Evolutionary conservation across 2,888 invertebrate species (phyloP), one percentile per base, ranked within the genome.

Genomic region (Podabrus alpinus): DNA sequence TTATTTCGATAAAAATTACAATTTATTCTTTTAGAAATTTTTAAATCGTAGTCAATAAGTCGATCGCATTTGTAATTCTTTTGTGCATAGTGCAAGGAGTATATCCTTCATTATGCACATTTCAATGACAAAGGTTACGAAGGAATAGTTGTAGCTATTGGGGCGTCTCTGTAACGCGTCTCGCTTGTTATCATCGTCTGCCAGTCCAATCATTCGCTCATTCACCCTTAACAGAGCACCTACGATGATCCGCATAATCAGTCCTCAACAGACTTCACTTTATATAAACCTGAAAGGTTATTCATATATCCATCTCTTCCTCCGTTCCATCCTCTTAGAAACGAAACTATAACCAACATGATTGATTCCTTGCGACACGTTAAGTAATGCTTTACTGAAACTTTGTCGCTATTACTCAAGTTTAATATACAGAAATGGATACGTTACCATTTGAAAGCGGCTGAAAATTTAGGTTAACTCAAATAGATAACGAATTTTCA

Each of bases 211-310:
- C 81, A 79, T 73, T 79, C 79, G 80, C 81, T 80, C 76, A 76
- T 80, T 79, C 78, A 74, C 75, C 76, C 74, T 72, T 67, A 66
- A 74, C 74, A 75, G 72, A 69, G 78, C 77, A 78, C 79, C 80
- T 81, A 76, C 80, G 72, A 77, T 79, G 79, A 81, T 82, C 81
- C 82, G 79, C 80, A 81, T 82, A 82, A 82, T 81, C 82, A 79
- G 78, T 73, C 73, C 77, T 75, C 74, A 80, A 81, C 81, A 81
- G 80, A 80, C 75, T 75, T 77, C 74, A 72, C 75, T 75, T 77
- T 74, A 71, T 77, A 60, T 72, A 76, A 69, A 62, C 69, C 69
- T 21, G 69, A 76, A 76, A 70, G 68, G 71, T 76, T 73, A 70
- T 21, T 72, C 72, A 72, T 69, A 75, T 29, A 45, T 24, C 45